Conservation (phyloP, 2,888 invertebrate genomes). For the Chloromyia formosa region DNA sequence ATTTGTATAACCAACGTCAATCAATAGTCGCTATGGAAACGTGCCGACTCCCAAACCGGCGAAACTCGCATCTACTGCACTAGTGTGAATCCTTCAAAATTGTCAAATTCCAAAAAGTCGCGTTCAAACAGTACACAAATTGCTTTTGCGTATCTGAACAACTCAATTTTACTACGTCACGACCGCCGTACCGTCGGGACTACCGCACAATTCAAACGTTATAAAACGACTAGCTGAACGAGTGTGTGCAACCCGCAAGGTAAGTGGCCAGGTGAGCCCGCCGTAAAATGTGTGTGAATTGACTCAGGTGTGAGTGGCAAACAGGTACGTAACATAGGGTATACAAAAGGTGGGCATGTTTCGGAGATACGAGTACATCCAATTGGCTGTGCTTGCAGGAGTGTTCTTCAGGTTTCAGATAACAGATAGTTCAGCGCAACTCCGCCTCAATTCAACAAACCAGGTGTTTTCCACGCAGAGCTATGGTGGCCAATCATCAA, state of each 20-base stretch:
- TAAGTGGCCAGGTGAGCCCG: constrained; percentile 24
- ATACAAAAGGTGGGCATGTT: not conserved
- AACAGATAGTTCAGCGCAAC: not conserved
- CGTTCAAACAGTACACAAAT: too few relatives aligned
- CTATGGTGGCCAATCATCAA: constrained; percentile 21
- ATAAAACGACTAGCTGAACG: constrained; percentile 40
- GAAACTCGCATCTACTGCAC: too few relatives aligned
- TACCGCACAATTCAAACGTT: constrained; percentile 42
- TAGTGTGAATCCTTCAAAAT: too few relatives aligned
- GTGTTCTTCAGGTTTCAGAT: not conserved
- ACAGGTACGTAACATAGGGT: constrained; percentile 31
- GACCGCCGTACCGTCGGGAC: constrained; percentile 27
- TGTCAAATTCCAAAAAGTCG: too few relatives aligned
- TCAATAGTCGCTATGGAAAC: too few relatives aligned
- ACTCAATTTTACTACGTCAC: constrained; percentile 4
- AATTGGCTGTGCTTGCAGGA: not conserved
- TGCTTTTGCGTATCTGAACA: not conserved
- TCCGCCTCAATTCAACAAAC: constrained; percentile 11
- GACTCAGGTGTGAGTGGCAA: constrained; percentile 33
- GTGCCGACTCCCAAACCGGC: too few relatives aligned
- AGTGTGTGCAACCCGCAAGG: not conserved
- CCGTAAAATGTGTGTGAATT: not conserved
- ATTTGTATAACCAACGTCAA: too few relatives aligned
- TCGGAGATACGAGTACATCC: too few relatives aligned
- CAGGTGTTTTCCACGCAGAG: not conserved